Evolutionary conservation across 2,113 vertebrate species (phyloP), one percentile per base, ranked within the genome.

Genomic region (Sylvilagus bachmani): DNA sequence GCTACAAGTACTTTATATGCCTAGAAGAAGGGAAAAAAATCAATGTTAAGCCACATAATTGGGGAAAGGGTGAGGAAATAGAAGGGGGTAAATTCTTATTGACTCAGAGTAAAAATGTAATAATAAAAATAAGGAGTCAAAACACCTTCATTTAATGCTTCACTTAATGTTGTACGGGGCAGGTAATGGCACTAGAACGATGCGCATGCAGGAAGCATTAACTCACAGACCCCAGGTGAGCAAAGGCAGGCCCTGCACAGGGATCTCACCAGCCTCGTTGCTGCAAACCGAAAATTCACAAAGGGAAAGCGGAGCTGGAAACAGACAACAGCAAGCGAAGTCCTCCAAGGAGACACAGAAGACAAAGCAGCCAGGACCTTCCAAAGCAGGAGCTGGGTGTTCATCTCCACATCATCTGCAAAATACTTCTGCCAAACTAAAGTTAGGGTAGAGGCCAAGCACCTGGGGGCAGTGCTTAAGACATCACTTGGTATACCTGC

Each of bases 101-200:
- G 89, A 97, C 93, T 96, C 53, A 19, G 87, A 86, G 86, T 83
- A 86, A 97, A 84, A 97, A 77, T 38, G 10, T 67, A 93, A 93
- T 80, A 21, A n/a, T 55, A 13, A 58, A 95, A 95, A 86, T n/a
- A 93, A 91, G 85, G 92, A 94, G 29, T 70, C 44, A 10, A 74
- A 93, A 92, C 36, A 92, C 36, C 95, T 97, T 94, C 91, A 97
- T 95, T 97, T 95, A 97, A 94, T 78, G 22, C 29, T 85, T 97
- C 29, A 29, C 49, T 93, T 96, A 89, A 73, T 53, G 81, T 77
- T 74, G 3, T 67, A 51, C 61, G 55, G 64, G n/a, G 78, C 44
- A 94, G 73, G 86, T 71, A 8, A 84, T 5, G 2, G 79, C 12
- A 36, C 55, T 62, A n/a, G 58, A 81, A 51, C 16, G 10, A 25